Percentiles rank a stretch among this genome's conserved stretches.
Conservation (phyloP, 2,888 invertebrate genomes). For the Drosophila colorata region DNA sequence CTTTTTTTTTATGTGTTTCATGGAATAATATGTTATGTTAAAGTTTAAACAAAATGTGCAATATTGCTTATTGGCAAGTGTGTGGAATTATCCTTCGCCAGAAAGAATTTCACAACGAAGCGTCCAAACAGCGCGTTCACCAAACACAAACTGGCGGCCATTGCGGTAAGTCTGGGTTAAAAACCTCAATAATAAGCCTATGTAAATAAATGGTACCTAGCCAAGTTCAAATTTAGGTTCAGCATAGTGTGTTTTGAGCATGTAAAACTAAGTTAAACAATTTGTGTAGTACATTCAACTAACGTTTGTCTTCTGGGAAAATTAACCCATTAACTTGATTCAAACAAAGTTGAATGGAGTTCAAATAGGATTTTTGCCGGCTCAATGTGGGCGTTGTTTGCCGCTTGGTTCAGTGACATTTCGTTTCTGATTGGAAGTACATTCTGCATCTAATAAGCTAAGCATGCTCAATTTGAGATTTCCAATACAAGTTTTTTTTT, state of each 20-base stretch:
- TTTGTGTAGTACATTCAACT: conserved; percentile 28
- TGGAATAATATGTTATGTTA: background rate
- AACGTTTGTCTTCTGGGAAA: conserved; percentile 44
- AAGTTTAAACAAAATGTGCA: background rate
- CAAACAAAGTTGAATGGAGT: conserved; percentile 44
- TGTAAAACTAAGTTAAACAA: conserved; percentile 16
- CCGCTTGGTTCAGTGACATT: conserved; percentile 56
- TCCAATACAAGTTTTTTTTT: conserved; percentile 50
- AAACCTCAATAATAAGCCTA: conserved; percentile 12
- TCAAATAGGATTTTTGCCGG: conserved; percentile 20
- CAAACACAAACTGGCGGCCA: conserved; percentile 28
- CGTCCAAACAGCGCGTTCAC: conserved; percentile 14
- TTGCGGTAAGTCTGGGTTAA: conserved; percentile 33
- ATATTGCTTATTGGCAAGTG: no score
- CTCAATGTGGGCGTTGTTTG: conserved; percentile 47
- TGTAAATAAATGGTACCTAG: conserved; percentile 4
- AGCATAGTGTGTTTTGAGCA: conserved; percentile 13
- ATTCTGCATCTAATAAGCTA: conserved; percentile 8
- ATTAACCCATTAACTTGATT: conserved; percentile 36
- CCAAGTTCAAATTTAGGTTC: conserved; percentile 52
- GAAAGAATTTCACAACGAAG: background rate
- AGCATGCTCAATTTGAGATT: conserved; percentile 15
- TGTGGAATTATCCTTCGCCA: background rate
- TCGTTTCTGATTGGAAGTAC: conserved; percentile 8
- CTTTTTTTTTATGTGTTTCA: conserved; percentile 7